Base-by-base conservation (phyloP, 2,797 vertebrate species). In the Periophthalmus magnuspinnatus region DNA sequence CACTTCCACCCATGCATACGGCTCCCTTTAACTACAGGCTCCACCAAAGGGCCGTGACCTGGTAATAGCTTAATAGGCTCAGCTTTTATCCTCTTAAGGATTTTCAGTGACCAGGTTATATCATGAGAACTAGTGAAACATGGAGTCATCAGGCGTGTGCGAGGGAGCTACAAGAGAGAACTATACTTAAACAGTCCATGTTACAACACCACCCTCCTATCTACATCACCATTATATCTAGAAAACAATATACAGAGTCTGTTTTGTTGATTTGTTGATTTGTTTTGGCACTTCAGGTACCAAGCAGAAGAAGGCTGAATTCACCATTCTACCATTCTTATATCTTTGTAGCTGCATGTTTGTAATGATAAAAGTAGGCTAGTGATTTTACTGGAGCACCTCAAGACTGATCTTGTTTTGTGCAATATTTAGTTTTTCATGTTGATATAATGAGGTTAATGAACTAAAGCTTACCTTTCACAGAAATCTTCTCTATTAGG, bases 101-200 rank as follows among this genome's bases (percentile, higher is more conserved):
- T 5, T 41, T 41, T 21, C 13, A 28, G 16, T 22, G 19, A 6
- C 32, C 5, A 14, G 19, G 16, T 52, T 13, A 33, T 58, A 59
- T 62, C 2, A 38, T 45, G 24, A 16, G 10, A 45, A 59, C 56
- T 58, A 57, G 21, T 28, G 56, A 38, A 47, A 71, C 48, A 48
- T 52, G n/a, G 22, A 77, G 59, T 68, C 75, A 57, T 60, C n/a
- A 47, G 72, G 7, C 52, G 22, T 57, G 36, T 22, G 67, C 68
- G 68, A 52, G 59, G 65, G 66, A 72, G 81, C 70, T 72, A 69
- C 81, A 69, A 81, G 71, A 67, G 41, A 32, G 81, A 82, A 86
- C 74, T 64, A 67, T 52, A 21, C 8, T 52, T n/a, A 52, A 52
- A 21, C 52, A 45, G 14, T 45, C 41, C 14, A n/a, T 50, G 48